These are phyloP conservation scores for Ophion slaviceki DNA, from an alignment of 2,888 invertebrate genomes.

Conservation along the genomic window DNA sequence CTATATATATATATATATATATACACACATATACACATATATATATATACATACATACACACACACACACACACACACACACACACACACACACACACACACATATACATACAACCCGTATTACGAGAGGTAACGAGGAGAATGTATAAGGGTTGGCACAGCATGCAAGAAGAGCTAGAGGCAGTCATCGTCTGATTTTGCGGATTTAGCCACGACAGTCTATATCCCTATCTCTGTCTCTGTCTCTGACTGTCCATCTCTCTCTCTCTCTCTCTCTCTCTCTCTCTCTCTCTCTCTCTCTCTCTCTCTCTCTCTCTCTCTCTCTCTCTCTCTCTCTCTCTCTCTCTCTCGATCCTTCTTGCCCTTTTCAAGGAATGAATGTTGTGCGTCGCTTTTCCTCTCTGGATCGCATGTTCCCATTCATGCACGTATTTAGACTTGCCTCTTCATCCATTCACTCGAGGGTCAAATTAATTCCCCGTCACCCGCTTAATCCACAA, in stretches of 20 bases:
- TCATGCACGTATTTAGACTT: slow-evolving; percentile 7
- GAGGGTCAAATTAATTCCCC: slow-evolving; percentile 64
- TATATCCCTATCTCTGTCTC: background rate
- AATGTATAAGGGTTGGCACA: slow-evolving; percentile 36
- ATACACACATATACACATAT: background rate
- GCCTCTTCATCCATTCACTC: slow-evolving; percentile 53
- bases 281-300: slow-evolving; percentile 1
- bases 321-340: background rate
- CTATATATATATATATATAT: background rate
- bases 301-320: background rate
- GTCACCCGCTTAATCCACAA: slow-evolving; percentile 59
- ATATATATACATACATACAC: background rate
- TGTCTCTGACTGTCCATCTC: background rate
- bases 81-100: too few species aligned
- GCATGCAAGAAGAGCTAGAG: slow-evolving; percentile 18
- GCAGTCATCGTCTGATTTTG: slow-evolving; percentile 56
- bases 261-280: slow-evolving; percentile 1
- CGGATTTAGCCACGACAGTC: slow-evolving; percentile 43
- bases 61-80: too few species aligned
- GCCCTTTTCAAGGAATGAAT: slow-evolving; percentile 24
- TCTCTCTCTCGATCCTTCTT: background rate
- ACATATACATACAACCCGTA: background rate
- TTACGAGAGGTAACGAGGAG: slow-evolving; percentile 13
- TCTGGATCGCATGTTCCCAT: slow-evolving; percentile 15
- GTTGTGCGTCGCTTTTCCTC: slow-evolving; percentile 35